Evolutionary conservation across 1,140 invertebrate species (phyloP).

Genomic region (Leguminivora glycinivorella): DNA sequence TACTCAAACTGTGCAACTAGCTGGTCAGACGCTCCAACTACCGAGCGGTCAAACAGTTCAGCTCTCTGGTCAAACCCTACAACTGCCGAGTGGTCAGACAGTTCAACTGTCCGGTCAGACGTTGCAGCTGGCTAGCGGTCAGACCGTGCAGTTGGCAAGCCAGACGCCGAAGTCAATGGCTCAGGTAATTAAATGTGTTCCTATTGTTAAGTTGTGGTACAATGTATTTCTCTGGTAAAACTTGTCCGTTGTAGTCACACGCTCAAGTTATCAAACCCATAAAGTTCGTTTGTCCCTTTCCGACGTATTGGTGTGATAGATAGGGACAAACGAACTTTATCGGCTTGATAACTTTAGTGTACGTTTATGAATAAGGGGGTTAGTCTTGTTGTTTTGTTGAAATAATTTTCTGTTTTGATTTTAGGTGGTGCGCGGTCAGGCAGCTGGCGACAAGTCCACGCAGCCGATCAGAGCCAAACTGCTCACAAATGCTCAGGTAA

Average conservation of each 20-base stretch:
- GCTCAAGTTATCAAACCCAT: too few relatives aligned
- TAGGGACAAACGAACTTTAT: too few relatives aligned
- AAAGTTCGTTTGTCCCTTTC: too few relatives aligned
- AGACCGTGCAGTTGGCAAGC: constrained; percentile 37
- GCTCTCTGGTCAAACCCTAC: constrained; percentile 58
- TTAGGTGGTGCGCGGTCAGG: constrained; percentile 51
- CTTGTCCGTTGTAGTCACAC: constrained; percentile 38
- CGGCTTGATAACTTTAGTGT: too few relatives aligned
- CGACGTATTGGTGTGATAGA: too few relatives aligned
- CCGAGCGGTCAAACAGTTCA: constrained; percentile 65
- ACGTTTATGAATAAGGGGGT: too few relatives aligned
- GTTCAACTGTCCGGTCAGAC: constrained; percentile 61
- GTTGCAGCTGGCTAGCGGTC: constrained; percentile 49
- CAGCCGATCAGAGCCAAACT: constrained; percentile 70
- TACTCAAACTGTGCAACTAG: constrained; percentile 54
- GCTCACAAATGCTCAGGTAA: constrained; percentile 69
- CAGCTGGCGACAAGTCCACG: constrained; percentile 53
- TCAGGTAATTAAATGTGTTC: background rate
- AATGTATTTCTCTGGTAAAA: constrained; percentile 49
- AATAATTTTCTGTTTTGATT: background rate
- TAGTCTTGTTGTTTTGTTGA: background rate
- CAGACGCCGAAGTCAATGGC: constrained; percentile 50
- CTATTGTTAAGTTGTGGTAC: constrained; percentile 56
- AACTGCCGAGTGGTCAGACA: constrained; percentile 64
- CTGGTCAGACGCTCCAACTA: constrained; percentile 63